Percentiles rank a stretch among this genome's conserved stretches.
Evolutionary conservation across 2,888 invertebrate species (phyloP).

Genomic region (Microctonus aethiopoides): DNA sequence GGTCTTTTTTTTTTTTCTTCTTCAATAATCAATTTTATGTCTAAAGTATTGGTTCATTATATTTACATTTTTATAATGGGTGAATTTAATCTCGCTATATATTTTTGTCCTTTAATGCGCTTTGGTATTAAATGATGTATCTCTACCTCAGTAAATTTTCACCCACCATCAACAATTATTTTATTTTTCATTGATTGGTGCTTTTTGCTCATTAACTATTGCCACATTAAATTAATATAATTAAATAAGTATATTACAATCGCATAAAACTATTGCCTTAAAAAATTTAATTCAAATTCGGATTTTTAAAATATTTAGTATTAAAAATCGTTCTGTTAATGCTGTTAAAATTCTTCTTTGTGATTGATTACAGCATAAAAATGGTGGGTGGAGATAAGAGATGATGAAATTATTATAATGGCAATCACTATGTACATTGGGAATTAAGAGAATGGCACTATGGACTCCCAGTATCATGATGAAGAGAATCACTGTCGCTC

Average conservation of each 20-base stretch:
- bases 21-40: constrained; percentile 4
- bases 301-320: too few relatives aligned
- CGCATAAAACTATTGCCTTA: too few relatives aligned
- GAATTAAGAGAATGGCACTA: constrained; percentile 63
- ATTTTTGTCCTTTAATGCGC: constrained; percentile 15
- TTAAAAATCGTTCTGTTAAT: not conserved
- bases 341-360: not conserved
- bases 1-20: too few relatives aligned
- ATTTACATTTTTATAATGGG: constrained; percentile 22
- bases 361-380: not conserved
- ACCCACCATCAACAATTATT: constrained; percentile 1
- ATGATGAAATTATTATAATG: constrained; percentile 1
- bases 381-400: not conserved
- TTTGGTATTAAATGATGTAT: constrained; percentile 31
- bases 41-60: constrained; percentile 13
- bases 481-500: constrained; percentile 77
- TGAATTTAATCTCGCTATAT: not conserved
- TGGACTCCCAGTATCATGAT: constrained; percentile 71
- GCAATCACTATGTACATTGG: constrained; percentile 48
- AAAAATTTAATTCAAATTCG: too few relatives aligned
- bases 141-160: not conserved
- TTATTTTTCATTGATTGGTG: too few relatives aligned
- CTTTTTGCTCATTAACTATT: not conserved
- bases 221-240: too few relatives aligned
- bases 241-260: too few relatives aligned